Evolutionary conservation across 35 echinoderm and acorn worm species (phyloP).

Genomic region (Ophiothrix spiculata): DNA sequence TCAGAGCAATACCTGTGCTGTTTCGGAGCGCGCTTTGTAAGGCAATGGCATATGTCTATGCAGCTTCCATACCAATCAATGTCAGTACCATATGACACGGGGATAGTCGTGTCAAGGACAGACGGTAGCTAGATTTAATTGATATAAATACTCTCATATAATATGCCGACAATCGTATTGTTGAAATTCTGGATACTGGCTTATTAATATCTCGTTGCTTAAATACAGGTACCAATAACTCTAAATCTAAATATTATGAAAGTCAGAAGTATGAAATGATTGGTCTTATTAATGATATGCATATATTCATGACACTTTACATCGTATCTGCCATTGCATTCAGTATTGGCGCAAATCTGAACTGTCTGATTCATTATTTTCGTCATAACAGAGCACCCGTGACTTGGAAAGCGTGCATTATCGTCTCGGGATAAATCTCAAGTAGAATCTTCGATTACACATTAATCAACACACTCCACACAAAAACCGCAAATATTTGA

Average conservation of each 20-base stretch:
- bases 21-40: not conserved
- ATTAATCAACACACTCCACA: not conserved
- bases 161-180: not conserved
- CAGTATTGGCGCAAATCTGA: not conserved
- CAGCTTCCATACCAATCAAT: not conserved
- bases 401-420: not conserved
- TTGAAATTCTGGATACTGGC: not conserved
- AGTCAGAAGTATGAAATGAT: not conserved
- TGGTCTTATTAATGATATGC: not conserved
- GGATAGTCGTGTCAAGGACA: not conserved
- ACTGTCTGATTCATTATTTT: not conserved
- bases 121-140: not conserved
- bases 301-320: not conserved
- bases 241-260: not conserved
- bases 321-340: not conserved
- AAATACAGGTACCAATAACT: not conserved
- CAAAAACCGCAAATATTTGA: conserved; percentile 5
- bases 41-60: not conserved
- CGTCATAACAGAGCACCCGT: not conserved
- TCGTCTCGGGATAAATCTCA: not conserved
- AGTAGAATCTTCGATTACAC: not conserved
- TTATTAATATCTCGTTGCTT: not conserved
- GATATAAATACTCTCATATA: too few species aligned
- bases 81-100: not conserved
- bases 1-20: not conserved